These are phyloP conservation scores for Anastatus disparis DNA, from an alignment of 1,140 invertebrate species.

Conservation along the genomic window DNA sequence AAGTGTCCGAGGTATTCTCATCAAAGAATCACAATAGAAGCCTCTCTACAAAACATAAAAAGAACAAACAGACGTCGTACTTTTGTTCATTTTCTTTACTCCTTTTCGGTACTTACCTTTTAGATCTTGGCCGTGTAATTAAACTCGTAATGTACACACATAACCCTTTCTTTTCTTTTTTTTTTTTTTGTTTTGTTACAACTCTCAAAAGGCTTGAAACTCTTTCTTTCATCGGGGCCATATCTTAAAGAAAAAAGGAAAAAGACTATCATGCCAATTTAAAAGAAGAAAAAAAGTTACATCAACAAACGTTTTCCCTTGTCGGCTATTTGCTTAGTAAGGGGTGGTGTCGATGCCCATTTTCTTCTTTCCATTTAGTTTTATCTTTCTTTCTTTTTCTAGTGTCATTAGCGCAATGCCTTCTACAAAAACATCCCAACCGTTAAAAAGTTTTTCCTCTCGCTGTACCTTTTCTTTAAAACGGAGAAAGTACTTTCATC, in stretches of 20 bases:
- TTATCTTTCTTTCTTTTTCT: neutral
- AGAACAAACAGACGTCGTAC: too few species aligned
- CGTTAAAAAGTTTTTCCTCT: constrained; percentile 11
- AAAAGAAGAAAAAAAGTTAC: neutral
- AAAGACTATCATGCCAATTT: neutral
- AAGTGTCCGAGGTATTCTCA: too few species aligned
- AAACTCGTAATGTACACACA: neutral
- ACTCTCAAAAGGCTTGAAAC: too few species aligned
- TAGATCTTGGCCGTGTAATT: neutral
- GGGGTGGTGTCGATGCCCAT: too few species aligned
- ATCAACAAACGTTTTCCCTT: too few species aligned
- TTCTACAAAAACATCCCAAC: neutral
- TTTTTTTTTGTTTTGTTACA: too few species aligned
- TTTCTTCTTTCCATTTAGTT: too few species aligned
- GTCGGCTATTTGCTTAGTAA: neutral
- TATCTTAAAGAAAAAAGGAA: neutral
- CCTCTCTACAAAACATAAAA: too few species aligned
- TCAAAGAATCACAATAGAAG: too few species aligned
- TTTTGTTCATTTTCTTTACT: too few species aligned
- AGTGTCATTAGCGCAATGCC: neutral
- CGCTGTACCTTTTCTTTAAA: neutral
- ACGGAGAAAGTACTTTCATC: neutral
- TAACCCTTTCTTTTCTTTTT: neutral
- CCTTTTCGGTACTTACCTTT: neutral
- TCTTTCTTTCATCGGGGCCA: too few species aligned